These are phyloP conservation scores for Zaprionus davidi DNA, from an alignment of 1,140 invertebrate species.

Conservation along the genomic window DNA sequence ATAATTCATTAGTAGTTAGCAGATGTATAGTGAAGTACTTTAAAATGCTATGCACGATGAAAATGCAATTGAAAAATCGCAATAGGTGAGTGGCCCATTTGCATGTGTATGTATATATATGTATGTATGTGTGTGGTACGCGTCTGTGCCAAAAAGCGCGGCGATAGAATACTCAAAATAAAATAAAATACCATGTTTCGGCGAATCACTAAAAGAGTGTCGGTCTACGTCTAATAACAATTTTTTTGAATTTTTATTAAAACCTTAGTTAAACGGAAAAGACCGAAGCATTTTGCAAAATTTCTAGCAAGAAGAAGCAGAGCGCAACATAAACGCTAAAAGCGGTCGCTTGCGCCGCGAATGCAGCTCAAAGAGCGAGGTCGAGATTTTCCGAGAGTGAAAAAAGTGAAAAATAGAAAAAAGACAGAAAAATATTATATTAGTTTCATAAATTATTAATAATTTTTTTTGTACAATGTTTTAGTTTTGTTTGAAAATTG, in stretches of 20 bases:
- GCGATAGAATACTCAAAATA: conserved; percentile 39
- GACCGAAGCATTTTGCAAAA: conserved; percentile 37
- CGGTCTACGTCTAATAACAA: neutral
- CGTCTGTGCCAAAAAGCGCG: conserved; percentile 54
- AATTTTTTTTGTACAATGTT: conserved; percentile 30
- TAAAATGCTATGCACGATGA: conserved; percentile 11
- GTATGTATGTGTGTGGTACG: conserved; percentile 14
- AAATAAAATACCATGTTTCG: conserved; percentile 20
- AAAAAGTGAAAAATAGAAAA: conserved; percentile 6
- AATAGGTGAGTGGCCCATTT: conserved; percentile 43
- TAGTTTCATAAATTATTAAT: neutral
- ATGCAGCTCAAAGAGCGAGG: conserved; percentile 32
- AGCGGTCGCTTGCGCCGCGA: conserved; percentile 42
- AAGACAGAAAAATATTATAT: conserved; percentile 2
- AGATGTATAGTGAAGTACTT: conserved; percentile 4
- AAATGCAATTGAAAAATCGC: conserved; percentile 37
- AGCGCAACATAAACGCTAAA: conserved; percentile 34
- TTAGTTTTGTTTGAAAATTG: conserved; percentile 45
- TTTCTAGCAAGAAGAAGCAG: conserved; percentile 40
- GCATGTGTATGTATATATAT: conserved; percentile 22
- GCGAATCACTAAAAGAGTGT: neutral
- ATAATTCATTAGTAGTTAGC: conserved; percentile 16
- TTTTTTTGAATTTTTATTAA: neutral
- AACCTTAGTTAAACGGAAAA: neutral
- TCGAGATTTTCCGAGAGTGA: conserved; percentile 17